phyloP scores from a whole-genome alignment of 2,797 vertebrate genomes.

The Tiaroga cobitis region DNA sequence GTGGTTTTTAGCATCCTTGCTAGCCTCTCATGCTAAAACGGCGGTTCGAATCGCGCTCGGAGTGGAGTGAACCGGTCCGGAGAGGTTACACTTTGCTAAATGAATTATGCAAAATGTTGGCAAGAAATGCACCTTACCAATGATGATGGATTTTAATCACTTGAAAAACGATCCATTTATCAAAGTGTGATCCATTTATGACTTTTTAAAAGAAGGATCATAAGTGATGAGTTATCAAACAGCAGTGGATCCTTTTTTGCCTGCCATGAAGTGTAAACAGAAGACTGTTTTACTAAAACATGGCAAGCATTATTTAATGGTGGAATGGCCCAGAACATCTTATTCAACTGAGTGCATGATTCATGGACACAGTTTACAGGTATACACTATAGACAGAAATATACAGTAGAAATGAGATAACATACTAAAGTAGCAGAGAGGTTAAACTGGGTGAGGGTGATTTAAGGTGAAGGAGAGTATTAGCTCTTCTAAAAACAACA shows the following conservation, averaged over 20 bases:
- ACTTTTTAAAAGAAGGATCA: neutral
- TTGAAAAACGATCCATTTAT: neutral
- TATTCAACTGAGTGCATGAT: neutral
- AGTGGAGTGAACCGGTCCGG: no score
- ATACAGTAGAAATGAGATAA: neutral
- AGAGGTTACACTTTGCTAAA: neutral
- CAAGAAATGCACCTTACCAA: neutral
- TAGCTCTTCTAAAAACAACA: constrained; percentile 11
- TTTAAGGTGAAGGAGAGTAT: constrained; percentile 19
- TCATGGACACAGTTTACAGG: neutral
- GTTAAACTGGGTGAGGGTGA: constrained; percentile 31
- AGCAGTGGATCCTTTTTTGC: neutral
- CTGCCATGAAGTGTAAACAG: neutral
- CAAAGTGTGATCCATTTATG: neutral
- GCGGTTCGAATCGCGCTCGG: neutral
- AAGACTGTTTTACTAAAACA: neutral
- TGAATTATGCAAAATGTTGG: neutral
- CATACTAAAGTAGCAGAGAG: neutral
- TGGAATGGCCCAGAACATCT: neutral
- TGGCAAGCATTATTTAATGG: neutral
- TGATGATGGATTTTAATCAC: neutral
- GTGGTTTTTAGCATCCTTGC: neutral
- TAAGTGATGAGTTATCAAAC: neutral
- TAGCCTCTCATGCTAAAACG: neutral
- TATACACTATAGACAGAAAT: neutral